Evolutionary conservation across 2,888 invertebrate genomes (phyloP), one percentile per base, ranked within the genome.

Genomic region (Ormyrus thymus): DNA sequence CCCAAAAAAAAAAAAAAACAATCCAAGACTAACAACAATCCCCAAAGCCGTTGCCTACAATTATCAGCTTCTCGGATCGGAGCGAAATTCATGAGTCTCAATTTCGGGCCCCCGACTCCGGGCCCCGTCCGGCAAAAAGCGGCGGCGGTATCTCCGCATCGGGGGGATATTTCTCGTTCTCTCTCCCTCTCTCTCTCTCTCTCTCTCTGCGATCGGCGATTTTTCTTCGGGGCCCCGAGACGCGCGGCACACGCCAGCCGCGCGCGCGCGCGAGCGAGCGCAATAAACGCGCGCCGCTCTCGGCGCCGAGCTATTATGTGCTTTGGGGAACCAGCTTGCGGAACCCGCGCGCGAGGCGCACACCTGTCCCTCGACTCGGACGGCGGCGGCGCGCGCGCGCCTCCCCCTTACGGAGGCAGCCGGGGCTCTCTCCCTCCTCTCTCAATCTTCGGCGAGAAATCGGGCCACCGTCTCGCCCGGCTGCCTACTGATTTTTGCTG

Each of bases 341-440:
- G 50, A 71, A 43, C 61, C 50, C 74, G n/a, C 61, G 55, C 74
- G n/a, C 48, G 13, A 43, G n/a, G n/a, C 0, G 56, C 61, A 53
- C 79, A 71, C 76, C 79, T 71, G 76, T 68, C 76, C 62, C 62
- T 55, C 64, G n/a, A 8, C 43, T n/a, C n/a, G n/a, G 48, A 64
- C n/a, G n/a, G n/a, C n/a, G n/a, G 65, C 46, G 59, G 15, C 59
- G 15, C 50, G 8, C 53, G n/a, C n/a, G n/a, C 43, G 15, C 10
- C 66, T 66, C 53, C 10, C 53, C n/a, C 59, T 59, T 43, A 45
- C 11, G 55, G 29, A 29, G 29, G 5, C 13, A 62, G 11, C 11
- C 48, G 56, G 29, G 29, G 46, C 46, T 15, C 11, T 61, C 56
- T 51, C 45, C 15, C 58, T 65, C 48, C 43, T 59, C 43, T 59